Conservation (phyloP, 2,797 vertebrate species). For the Chaenodraco wilsoni region DNA sequence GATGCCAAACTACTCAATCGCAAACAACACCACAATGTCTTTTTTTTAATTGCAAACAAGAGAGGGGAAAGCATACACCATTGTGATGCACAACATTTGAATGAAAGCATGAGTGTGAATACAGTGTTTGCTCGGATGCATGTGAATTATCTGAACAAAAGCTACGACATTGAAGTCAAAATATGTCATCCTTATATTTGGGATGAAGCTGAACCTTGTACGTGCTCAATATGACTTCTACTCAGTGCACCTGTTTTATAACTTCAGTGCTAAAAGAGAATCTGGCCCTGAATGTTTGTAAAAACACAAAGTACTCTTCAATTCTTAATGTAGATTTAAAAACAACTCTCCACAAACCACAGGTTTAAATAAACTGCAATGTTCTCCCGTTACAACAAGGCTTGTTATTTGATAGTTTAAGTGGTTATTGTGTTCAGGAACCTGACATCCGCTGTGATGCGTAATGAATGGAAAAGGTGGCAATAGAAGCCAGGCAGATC, state of each 20-base stretch:
- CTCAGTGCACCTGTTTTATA: background rate
- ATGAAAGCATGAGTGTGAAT: background rate
- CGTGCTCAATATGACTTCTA: background rate
- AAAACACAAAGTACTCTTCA: background rate
- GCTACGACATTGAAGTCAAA: too few species aligned
- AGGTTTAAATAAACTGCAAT: conserved; percentile 5
- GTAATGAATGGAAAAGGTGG: conserved; percentile 56
- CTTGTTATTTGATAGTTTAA: conserved; percentile 30
- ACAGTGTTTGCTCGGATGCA: background rate
- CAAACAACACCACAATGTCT: background rate
- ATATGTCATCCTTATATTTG: background rate
- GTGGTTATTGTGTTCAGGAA: conserved; percentile 39
- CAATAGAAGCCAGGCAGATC: conserved; percentile 56
- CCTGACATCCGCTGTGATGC: conserved; percentile 28
- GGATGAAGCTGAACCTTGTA: background rate
- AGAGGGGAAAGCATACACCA: background rate
- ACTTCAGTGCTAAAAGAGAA: background rate
- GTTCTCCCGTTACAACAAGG: conserved; percentile 17
- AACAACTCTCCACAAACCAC: background rate
- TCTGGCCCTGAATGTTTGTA: background rate
- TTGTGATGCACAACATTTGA: too few species aligned
- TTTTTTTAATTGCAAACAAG: background rate
- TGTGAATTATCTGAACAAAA: background rate
- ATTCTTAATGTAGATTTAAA: background rate
- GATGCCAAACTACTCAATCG: background rate